Base-by-base conservation (phyloP, 2,113 vertebrate species). In the Hippocampus zosterae region DNA sequence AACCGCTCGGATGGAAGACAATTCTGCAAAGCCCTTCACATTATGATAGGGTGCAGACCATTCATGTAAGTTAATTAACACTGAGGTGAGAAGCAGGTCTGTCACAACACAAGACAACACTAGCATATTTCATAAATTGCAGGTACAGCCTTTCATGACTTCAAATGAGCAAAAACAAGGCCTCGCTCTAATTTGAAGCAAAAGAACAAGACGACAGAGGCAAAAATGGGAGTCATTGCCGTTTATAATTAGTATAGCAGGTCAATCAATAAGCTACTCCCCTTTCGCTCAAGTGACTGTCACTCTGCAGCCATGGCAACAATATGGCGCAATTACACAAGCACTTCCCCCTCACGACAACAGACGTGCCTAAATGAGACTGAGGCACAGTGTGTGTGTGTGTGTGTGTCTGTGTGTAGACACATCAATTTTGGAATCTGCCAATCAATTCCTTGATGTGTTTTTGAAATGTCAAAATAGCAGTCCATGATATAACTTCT, bases 181-280 rank as follows among this genome's bases (percentile, higher is more conserved):
- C 69, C 23, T 64, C 72, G 70, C 74, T 69, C 73, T 59, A 80
- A 77, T 64, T 69, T 33, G 71, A 72, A 67, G 64, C 55, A 52
- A 69, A 70, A 42, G 52, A 67, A 37, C 66, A 69, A 57, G 50
- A 50, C 71, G 41, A 25, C 59, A 25, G 10, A 57, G 33, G 29
- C 46, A 23, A n/a, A 44, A 27, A 12, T 40, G 57, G 2, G 61
- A 56, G 3, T 15, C 23, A 46, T 25, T 71, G 68, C 57, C 21
- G 42, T 42, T 65, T 73, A 5, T 72, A 76, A 85, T 88, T 85
- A 85, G 64, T 65, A 66, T 71, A 78, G 76, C 69, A 75, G 79
- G 77, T 87, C 85, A 85, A 87, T 89, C 81, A 85, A 86, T 82
- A 72, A 71, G 33, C 59, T 74, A 78, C 71, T 19, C 66, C 75